Base-by-base conservation (phyloP, 1,140 invertebrate genomes). In the Carcinoscorpius rotundicauda region DNA sequence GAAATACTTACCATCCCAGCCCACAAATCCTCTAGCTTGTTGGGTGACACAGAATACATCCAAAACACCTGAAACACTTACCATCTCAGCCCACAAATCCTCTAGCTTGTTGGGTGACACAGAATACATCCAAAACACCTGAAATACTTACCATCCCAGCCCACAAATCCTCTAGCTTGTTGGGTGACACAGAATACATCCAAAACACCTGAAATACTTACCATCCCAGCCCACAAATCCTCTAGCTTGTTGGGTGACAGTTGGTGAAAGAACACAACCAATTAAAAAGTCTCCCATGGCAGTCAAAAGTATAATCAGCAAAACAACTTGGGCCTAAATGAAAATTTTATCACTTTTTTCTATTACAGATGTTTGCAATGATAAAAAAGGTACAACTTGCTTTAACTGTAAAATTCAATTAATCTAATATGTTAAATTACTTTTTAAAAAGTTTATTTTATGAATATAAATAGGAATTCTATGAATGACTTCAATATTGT, bases 221-320 rank as follows among this genome's bases (percentile, higher is more conserved):
- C 70, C 57, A 73, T 86, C 90, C 72, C 88, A 95, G 60, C 95
- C 95, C 6, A 93, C 75, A 72, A 96, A 95, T 58, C 96, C 96
- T 77, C 88, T 86, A 0, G 86, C 84, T 58, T 78, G 75, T 69
- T 89, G 85, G 5, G 80, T 71, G n/a, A 87, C 83, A 68, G 77
- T 82, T 0, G 93, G 90, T 0, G 92, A 91, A n/a, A 97, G 82
- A 55, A 96, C 81, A 52, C 85, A 84, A 49, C 93, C 93, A 66
- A 94, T 83, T 49, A 90, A 76, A 76, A 97, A 98, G 79, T 98
- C 92, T 0, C 78, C 76, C 66, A 98, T 93, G 4, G 95, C 93
- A 3, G 88, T 78, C 29, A 96, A 73, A 48, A 99, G 79, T 68
- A 98, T 89, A 4, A 91, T 77, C 6, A 98, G 78, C 49, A 99